These are phyloP conservation scores for Exephanes ischioxanthus DNA, from an alignment of 2,888 invertebrate species.

Conservation along the genomic window DNA sequence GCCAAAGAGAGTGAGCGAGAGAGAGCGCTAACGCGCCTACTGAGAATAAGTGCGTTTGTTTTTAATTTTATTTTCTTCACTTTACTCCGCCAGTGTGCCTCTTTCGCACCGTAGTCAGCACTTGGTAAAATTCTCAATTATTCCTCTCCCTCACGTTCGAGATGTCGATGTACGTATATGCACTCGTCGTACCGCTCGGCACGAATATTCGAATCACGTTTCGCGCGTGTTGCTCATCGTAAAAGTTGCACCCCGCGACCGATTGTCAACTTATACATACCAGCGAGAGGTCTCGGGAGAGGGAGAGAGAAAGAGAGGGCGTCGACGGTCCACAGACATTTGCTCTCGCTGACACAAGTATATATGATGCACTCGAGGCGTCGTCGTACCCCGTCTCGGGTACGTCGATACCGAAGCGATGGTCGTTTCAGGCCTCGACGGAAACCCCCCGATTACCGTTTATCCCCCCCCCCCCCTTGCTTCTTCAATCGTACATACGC, in stretches of 20 bases:
- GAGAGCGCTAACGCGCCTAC: conserved; percentile 43
- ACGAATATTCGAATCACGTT: conserved; percentile 70
- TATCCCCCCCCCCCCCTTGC: too few relatives aligned
- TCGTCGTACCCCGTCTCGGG: conserved; percentile 36
- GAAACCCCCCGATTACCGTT: not conserved
- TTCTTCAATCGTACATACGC: too few relatives aligned
- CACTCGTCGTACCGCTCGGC: conserved; percentile 35
- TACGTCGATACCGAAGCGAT: conserved; percentile 43
- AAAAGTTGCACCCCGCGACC: conserved; percentile 60
- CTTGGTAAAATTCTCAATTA: conserved; percentile 69
- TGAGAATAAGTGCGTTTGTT: conserved; percentile 63
- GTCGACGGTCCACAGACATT: conserved; percentile 2
- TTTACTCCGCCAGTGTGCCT: not conserved
- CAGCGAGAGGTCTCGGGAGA: conserved; percentile 49
- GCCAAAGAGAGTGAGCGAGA: not conserved
- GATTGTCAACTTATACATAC: conserved; percentile 23
- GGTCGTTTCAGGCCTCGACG: conserved; percentile 29
- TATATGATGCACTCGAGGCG: conserved; percentile 23
- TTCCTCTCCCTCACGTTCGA: conserved; percentile 25
- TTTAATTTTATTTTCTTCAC: conserved; percentile 51
- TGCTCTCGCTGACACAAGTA: conserved; percentile 13
- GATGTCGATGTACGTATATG: conserved; percentile 17
- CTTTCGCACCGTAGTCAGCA: conserved; percentile 66
- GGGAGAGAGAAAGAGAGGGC: conserved; percentile 5
- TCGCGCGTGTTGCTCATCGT: conserved; percentile 67